Conservation (phyloP, 2,797 vertebrate genomes). For the Leuciscus waleckii region DNA sequence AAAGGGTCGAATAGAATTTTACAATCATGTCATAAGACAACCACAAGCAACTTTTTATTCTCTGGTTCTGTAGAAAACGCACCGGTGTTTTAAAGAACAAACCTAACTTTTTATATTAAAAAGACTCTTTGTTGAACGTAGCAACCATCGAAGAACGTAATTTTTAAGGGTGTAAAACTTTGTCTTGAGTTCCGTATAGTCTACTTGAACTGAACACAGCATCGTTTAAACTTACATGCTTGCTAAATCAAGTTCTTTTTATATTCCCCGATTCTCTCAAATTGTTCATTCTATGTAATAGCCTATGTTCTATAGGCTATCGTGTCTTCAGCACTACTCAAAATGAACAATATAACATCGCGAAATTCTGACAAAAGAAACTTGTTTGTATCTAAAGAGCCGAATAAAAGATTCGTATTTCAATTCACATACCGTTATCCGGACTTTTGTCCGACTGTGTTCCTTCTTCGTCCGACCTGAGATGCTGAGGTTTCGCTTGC, state of each 20-base stretch:
- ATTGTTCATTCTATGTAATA: neutral
- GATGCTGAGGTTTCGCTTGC: constrained; percentile 90
- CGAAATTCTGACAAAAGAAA: neutral
- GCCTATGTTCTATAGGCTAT: neutral
- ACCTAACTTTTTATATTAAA: neutral
- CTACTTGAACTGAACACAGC: neutral
- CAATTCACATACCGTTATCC: constrained; percentile 80
- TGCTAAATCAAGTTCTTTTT: constrained; percentile 20
- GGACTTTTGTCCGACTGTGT: constrained; percentile 75
- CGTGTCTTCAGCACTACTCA: neutral
- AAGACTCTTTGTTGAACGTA: constrained; percentile 3
- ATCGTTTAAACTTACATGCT: neutral
- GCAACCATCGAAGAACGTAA: neutral
- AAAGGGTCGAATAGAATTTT: neutral
- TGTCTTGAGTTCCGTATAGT: constrained; percentile 4
- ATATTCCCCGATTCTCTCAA: neutral
- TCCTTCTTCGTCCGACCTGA: constrained; percentile 85
- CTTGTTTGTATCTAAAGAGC: neutral
- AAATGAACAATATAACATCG: neutral
- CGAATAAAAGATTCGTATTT: constrained; percentile 3
- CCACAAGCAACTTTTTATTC: neutral
- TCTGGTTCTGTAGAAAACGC: neutral
- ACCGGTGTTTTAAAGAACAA: neutral
- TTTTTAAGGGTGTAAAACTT: constrained; percentile 21
- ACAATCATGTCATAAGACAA: neutral